Percentiles rank a stretch among this genome's conserved stretches.
Evolutionary conservation across 35 echinoderm and acorn worm species (phyloP).

Genomic region (Ptychodera flava): DNA sequence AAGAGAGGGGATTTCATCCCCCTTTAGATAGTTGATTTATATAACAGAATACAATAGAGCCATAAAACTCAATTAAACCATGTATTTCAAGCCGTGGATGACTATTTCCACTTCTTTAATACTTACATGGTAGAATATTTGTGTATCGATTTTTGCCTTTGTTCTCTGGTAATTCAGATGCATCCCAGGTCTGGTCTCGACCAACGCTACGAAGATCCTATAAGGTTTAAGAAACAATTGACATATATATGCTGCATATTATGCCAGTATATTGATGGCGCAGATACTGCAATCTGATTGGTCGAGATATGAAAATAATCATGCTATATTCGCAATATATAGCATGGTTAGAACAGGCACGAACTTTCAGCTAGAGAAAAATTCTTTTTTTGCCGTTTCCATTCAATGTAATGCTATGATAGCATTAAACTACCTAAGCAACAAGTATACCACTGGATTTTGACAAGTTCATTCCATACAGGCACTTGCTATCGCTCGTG

Average conservation of each 20-base stretch:
- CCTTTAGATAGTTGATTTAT: background rate
- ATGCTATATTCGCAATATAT: too few species aligned
- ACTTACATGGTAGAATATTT: constrained; percentile 97
- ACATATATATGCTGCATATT: background rate
- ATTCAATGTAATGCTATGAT: too few species aligned
- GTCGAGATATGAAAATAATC: too few species aligned
- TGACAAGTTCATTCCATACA: too few species aligned
- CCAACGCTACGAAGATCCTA: constrained; percentile 71
- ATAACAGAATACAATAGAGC: background rate
- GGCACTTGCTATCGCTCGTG: too few species aligned
- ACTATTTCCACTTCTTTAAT: too few species aligned
- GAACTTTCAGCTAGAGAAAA: background rate
- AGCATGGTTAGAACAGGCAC: too few species aligned
- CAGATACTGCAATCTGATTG: too few species aligned
- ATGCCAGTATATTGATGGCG: background rate
- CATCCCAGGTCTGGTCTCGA: constrained; percentile 42
- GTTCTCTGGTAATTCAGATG: constrained; percentile 69
- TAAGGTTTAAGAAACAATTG: background rate
- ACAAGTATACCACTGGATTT: too few species aligned
- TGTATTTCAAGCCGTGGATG: too few species aligned
- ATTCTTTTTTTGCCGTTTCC: background rate
- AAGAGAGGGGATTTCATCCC: background rate
- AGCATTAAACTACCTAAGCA: background rate
- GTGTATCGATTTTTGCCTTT: constrained; percentile 90
- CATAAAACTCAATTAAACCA: too few species aligned